Evolutionary conservation across 2,888 invertebrate genomes (phyloP).

Genomic region (Pyrrhosoma nymphula): DNA sequence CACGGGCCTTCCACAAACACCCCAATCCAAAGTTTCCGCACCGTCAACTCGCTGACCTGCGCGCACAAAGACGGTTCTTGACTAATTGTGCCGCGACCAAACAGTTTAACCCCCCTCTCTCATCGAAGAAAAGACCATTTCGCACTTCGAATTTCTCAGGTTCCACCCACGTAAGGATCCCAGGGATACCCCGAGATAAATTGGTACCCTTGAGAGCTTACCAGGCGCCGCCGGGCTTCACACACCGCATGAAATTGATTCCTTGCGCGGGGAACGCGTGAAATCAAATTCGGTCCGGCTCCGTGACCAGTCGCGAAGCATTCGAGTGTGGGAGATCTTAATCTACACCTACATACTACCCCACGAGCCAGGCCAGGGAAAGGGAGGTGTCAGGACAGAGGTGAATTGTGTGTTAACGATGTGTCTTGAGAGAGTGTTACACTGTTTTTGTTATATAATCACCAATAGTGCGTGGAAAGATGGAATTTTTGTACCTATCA

Average conservation of each 20-base stretch:
- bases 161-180: neutral
- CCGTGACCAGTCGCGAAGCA: neutral
- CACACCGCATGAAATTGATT: neutral
- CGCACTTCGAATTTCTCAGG: neutral
- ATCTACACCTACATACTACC: neutral
- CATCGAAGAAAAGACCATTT: neutral
- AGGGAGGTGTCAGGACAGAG: too few relatives aligned
- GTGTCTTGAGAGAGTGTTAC: too few relatives aligned
- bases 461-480: too few relatives aligned
- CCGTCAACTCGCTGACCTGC: neutral
- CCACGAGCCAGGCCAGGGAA: neutral
- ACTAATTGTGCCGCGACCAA: neutral
- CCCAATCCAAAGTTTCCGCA: neutral
- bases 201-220: neutral
- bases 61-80: neutral
- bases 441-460: too few relatives aligned
- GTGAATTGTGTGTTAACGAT: neutral
- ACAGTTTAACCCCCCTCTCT: neutral
- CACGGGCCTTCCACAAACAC: neutral
- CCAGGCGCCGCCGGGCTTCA: neutral
- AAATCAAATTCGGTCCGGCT: neutral
- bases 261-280: neutral
- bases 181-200: neutral
- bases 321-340: neutral
- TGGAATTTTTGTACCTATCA: too few relatives aligned